These are phyloP conservation scores for Tragulus kanchil DNA, from an alignment of 2,113 vertebrate genomes.

Conservation along the genomic window DNA sequence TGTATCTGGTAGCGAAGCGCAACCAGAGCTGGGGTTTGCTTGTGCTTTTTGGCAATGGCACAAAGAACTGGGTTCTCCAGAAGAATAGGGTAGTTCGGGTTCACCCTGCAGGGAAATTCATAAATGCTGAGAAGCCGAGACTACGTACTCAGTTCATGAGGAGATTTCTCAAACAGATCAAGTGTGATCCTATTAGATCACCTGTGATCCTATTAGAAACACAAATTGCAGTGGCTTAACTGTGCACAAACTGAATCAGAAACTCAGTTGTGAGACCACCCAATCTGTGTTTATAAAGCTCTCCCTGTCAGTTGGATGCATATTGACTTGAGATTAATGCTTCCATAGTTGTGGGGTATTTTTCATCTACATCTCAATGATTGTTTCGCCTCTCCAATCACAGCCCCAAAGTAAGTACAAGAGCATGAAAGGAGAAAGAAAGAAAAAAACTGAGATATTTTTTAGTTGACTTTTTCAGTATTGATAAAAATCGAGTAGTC, in stretches of 20 bases:
- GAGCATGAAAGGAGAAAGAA: not conserved
- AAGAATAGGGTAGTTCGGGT: constrained; percentile 51
- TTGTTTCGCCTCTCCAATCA: not conserved
- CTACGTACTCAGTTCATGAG: not conserved
- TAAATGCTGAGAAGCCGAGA: not conserved
- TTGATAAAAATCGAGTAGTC: not conserved
- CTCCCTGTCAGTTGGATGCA: not conserved
- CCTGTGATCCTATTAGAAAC: not conserved
- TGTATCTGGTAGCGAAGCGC: constrained; percentile 72
- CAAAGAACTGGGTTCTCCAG: constrained; percentile 72
- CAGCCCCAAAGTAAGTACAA: not conserved
- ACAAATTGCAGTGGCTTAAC: not conserved
- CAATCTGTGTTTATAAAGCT: not conserved
- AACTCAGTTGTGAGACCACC: not conserved
- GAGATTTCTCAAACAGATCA: not conserved
- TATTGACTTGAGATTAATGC: not conserved
- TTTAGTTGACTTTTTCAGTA: not conserved
- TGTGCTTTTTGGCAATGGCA: constrained; percentile 65
- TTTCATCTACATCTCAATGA: not conserved
- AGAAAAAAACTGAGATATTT: not conserved
- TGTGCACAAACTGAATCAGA: not conserved
- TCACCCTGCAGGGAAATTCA: constrained; percentile 33
- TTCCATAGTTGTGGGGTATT: not conserved
- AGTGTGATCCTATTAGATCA: no score
- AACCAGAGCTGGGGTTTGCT: constrained; percentile 65